Evolutionary conservation across 2,113 vertebrate genomes (phyloP).

Genomic region (Corvus moneduloides): DNA sequence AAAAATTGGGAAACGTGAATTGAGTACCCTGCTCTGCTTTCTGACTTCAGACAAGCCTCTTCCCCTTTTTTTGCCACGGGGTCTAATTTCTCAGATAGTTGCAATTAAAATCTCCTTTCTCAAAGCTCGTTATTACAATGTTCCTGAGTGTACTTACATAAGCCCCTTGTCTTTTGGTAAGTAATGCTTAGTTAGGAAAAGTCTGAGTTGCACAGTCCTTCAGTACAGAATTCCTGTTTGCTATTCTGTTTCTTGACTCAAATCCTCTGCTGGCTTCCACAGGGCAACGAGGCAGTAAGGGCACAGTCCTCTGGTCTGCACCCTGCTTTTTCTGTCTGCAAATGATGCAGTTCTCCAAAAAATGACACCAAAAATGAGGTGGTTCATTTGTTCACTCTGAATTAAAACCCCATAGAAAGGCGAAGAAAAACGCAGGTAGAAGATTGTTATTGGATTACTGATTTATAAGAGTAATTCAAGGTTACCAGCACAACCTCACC

Average conservation of each 20-base stretch:
- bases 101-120: conserved; percentile 8
- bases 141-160: background rate
- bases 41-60: background rate
- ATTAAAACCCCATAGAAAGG: background rate
- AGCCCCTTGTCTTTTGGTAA: background rate
- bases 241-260: background rate
- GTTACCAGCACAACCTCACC: background rate
- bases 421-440: background rate
- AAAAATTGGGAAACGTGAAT: background rate
- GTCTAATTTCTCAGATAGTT: conserved; percentile 3
- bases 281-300: background rate
- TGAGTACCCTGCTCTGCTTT: background rate
- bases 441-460: background rate
- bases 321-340: background rate
- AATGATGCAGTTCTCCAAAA: background rate
- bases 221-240: background rate
- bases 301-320: background rate
- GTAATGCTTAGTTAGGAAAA: background rate
- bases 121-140: background rate
- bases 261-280: background rate
- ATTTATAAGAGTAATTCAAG: background rate
- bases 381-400: background rate
- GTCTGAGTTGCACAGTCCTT: background rate
- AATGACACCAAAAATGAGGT: background rate
- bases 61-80: background rate